These are phyloP conservation scores for Trissonchulus sp. DNA, from an alignment of 2,888 invertebrate genomes.

Conservation along the genomic window DNA sequence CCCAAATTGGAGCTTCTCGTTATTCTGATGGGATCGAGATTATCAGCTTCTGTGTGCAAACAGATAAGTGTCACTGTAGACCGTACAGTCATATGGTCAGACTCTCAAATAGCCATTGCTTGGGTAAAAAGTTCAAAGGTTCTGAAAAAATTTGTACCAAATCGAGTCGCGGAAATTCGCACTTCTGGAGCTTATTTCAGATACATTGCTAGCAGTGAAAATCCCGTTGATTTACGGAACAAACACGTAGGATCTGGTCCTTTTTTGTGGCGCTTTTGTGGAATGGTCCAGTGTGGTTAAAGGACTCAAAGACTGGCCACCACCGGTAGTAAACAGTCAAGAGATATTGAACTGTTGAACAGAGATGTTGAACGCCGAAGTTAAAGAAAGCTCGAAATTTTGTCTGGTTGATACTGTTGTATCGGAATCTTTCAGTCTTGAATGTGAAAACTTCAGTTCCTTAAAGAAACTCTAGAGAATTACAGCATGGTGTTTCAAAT, in stretches of 20 bases:
- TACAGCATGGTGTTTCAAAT: too few species aligned
- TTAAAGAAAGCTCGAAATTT: too few species aligned
- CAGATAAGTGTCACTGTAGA: slow-evolving; percentile 36
- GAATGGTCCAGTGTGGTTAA: slow-evolving; percentile 41
- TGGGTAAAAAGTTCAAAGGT: slow-evolving; percentile 34
- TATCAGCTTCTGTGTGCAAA: slow-evolving; percentile 29
- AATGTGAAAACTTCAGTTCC: too few species aligned
- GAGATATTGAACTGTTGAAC: too few species aligned
- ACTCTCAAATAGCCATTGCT: slow-evolving; percentile 35
- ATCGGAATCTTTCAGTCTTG: too few species aligned
- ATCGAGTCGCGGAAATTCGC: slow-evolving; percentile 41
- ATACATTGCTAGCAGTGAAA: slow-evolving; percentile 39
- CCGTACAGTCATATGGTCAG: slow-evolving; percentile 34
- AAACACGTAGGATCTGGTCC: slow-evolving; percentile 29
- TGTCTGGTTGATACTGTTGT: too few species aligned
- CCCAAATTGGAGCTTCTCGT: slow-evolving; percentile 34
- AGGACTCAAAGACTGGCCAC: background rate
- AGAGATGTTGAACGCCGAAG: too few species aligned
- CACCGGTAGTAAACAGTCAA: too few species aligned
- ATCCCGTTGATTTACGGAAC: slow-evolving; percentile 45
- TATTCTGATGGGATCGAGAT: slow-evolving; percentile 27
- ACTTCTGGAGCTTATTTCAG: slow-evolving; percentile 36
- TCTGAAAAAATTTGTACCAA: slow-evolving; percentile 36
- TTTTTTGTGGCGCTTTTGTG: slow-evolving; percentile 39
- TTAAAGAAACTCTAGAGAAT: too few species aligned